Percentiles rank a stretch among this genome's conserved stretches.
Evolutionary conservation across 2,888 invertebrate species (phyloP).

Genomic region (Dorcus hopei): DNA sequence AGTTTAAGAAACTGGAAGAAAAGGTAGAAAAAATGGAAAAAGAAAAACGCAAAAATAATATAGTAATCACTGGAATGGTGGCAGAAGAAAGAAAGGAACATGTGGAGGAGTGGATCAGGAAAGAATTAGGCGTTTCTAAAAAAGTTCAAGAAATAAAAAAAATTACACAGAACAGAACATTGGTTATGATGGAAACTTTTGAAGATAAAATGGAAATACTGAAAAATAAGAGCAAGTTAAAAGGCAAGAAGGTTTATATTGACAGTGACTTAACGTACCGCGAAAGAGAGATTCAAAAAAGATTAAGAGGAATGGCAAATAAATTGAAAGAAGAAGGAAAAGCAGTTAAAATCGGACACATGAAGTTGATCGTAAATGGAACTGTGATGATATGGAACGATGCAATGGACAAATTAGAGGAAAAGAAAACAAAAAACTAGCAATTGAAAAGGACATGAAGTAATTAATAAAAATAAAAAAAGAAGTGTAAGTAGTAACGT

Average conservation of each 20-base stretch:
- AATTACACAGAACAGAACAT: background rate
- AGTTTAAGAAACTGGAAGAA: background rate
- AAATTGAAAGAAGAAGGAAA: background rate
- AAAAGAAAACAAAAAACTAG: background rate
- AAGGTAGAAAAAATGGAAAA: background rate
- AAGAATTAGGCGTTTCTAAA: background rate
- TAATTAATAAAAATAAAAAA: too few relatives aligned
- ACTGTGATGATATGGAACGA: too few relatives aligned
- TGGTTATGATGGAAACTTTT: background rate
- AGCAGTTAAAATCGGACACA: background rate
- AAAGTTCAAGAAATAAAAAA: background rate
- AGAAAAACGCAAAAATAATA: background rate
- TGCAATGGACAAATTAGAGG: background rate
- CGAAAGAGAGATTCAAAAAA: background rate
- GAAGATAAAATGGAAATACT: constrained; percentile 4
- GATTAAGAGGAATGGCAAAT: constrained; percentile 1
- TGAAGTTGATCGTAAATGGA: constrained; percentile 2
- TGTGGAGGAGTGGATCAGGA: background rate
- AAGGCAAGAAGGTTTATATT: constrained; percentile 2
- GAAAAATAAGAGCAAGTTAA: background rate
- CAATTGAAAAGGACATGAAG: background rate
- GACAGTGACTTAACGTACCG: background rate
- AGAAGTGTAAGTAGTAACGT: too few relatives aligned
- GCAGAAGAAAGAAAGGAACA: background rate
- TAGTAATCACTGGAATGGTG: constrained; percentile 1